These are phyloP conservation scores for Ephestia elutella DNA, from an alignment of 1,140 invertebrate species.

Conservation along the genomic window DNA sequence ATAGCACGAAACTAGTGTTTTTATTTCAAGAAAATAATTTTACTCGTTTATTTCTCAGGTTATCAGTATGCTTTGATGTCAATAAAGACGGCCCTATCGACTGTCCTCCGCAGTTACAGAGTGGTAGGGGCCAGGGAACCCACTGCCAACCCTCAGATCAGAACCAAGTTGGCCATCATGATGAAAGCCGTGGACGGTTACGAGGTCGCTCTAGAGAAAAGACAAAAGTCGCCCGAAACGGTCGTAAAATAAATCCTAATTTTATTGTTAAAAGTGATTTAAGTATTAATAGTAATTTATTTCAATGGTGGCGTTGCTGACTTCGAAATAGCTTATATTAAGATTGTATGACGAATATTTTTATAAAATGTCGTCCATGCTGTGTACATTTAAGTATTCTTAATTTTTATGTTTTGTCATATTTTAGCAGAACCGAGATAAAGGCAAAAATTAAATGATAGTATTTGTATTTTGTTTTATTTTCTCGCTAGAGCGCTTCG, in stretches of 20 bases:
- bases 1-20: too few relatives aligned
- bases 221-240: conserved; percentile 6
- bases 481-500: too few relatives aligned
- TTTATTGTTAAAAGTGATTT: background rate
- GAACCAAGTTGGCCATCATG: conserved; percentile 36
- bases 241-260: background rate
- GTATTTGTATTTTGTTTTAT: too few relatives aligned
- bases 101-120: conserved; percentile 44
- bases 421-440: background rate
- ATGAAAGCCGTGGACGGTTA: conserved; percentile 36
- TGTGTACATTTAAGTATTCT: too few relatives aligned
- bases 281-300: background rate
- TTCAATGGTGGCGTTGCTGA: background rate
- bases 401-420: background rate
- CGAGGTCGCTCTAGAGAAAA: conserved; percentile 23
- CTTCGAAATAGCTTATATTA: background rate
- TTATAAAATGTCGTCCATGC: too few relatives aligned
- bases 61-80: conserved; percentile 55
- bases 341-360: too few relatives aligned
- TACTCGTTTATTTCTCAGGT: conserved; percentile 25
- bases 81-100: conserved; percentile 46
- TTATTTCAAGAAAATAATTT: too few relatives aligned
- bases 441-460: too few relatives aligned
- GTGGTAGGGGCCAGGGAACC: conserved; percentile 23
- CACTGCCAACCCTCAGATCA: conserved; percentile 24